Conservation (phyloP, 1,140 invertebrate genomes). For the Pseudomyrmex dendroicus region DNA sequence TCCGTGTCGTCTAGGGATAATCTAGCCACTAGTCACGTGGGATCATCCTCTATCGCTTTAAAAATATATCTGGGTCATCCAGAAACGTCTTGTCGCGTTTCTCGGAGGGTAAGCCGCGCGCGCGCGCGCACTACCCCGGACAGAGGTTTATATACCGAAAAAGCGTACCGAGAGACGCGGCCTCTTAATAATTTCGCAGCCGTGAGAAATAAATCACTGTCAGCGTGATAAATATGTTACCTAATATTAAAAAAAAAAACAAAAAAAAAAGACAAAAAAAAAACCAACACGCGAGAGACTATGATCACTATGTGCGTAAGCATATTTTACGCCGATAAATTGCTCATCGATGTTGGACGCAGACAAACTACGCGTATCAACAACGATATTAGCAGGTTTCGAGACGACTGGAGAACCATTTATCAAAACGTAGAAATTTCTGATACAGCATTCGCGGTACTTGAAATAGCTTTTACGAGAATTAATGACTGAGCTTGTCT, state of each 20-base stretch:
- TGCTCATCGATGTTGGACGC: slow-evolving; percentile 13
- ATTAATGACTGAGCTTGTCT: background rate
- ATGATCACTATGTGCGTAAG: background rate
- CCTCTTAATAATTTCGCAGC: slow-evolving; percentile 30
- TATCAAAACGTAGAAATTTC: slow-evolving; percentile 29
- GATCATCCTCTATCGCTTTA: slow-evolving; percentile 56
- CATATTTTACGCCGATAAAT: slow-evolving; percentile 39
- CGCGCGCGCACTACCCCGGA: slow-evolving; percentile 14
- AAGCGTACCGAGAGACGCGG: background rate
- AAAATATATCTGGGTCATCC: slow-evolving; percentile 58
- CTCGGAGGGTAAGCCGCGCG: background rate
- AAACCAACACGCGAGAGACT: background rate
- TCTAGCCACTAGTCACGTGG: slow-evolving; percentile 48
- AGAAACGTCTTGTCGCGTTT: background rate
- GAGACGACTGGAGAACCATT: background rate
- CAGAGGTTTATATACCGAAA: slow-evolving; percentile 1
- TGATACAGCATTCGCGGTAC: background rate
- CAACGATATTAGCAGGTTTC: background rate
- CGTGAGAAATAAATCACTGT: slow-evolving; percentile 44
- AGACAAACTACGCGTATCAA: background rate
- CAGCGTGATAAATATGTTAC: slow-evolving; percentile 29
- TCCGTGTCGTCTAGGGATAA: slow-evolving; percentile 45
- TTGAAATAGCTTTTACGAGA: slow-evolving; percentile 9
- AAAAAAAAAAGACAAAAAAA: too few relatives aligned
- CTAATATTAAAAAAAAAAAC: slow-evolving; percentile 17